Evolutionary conservation across 2,113 vertebrate species (phyloP), one percentile per base, ranked within the genome.

Genomic region (Centropus unirufus): DNA sequence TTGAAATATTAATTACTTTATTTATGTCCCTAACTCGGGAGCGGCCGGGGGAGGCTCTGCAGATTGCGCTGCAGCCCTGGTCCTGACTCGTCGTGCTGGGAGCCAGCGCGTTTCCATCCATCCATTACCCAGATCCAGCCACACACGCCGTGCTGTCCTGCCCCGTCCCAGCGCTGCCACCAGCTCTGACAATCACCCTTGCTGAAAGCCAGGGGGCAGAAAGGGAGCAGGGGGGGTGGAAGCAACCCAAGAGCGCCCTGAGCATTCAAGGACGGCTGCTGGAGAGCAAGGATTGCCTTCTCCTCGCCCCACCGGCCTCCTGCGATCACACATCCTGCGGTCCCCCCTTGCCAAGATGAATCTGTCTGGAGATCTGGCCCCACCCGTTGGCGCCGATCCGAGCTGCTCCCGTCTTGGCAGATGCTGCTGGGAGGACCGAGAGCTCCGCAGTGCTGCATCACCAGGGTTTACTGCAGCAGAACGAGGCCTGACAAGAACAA

Each of bases 381-480:
- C 95, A 92, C 96, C 97, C 94, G 24, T 4, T 91, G 95, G 93
- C 95, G 5, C 11, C 77, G 86, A 76, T 92, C 90, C 72, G 87
- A 95, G 76, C 86, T 83, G 94, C 93, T 96, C 93, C 94, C 9
- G 89, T 61, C 83, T 86, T 93, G 94, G 96, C 94, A 89, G 95
- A 79, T 76, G 72, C 94, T 61, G 77, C 63, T 8, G 15, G 92
- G 83, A 95, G 55, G 79, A 81, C 79, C 9, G 76, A 72, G 77
- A 95, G 90, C 83, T 88, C 97, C 83, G 97, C 97, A 97, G 80
- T 91, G 93, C 94, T 94, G 95, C 88, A 93, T 95, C 95, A 82
- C 64, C 85, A 84, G 88, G 23, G 57, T 81, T 82, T 73, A 74
- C 96, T 95, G 95, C 97, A 96, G 95, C 95, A 77, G 54, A 57